phyloP scores from a whole-genome alignment of 2,113 vertebrate species.

The Macquaria ambigua region DNA sequence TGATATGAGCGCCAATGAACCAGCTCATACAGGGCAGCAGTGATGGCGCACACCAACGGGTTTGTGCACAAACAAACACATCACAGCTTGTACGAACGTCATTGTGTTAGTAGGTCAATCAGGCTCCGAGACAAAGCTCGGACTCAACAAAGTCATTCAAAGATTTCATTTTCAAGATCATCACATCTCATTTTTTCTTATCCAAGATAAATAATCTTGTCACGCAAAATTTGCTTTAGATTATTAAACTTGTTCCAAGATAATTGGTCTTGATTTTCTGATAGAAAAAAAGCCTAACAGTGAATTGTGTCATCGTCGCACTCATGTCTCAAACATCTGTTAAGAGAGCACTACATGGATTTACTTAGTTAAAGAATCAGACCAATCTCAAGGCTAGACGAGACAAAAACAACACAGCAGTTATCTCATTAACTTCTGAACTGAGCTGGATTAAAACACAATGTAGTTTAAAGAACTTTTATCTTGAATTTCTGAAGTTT shows the following conservation, averaged over 20 bases:
- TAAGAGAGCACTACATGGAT: neutral
- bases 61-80: conserved; percentile 11
- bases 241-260: neutral
- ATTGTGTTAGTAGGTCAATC: conserved; percentile 54
- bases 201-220: neutral
- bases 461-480: neutral
- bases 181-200: neutral
- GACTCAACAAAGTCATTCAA: neutral
- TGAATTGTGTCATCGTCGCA: neutral
- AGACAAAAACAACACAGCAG: neutral
- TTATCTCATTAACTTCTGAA: neutral
- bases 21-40: conserved; percentile 15
- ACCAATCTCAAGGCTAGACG: neutral
- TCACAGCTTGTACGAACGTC: neutral
- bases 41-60: conserved; percentile 20
- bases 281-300: neutral
- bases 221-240: neutral
- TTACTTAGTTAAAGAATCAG: neutral
- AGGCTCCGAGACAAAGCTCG: neutral
- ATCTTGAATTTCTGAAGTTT: neutral
- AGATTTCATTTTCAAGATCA: no score
- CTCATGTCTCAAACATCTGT: neutral
- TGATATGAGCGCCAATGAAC: conserved; percentile 65
- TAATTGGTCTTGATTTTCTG: neutral
- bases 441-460: neutral